phyloP scores from a whole-genome alignment of 2,797 vertebrate species.

The Microchirus variegatus region DNA sequence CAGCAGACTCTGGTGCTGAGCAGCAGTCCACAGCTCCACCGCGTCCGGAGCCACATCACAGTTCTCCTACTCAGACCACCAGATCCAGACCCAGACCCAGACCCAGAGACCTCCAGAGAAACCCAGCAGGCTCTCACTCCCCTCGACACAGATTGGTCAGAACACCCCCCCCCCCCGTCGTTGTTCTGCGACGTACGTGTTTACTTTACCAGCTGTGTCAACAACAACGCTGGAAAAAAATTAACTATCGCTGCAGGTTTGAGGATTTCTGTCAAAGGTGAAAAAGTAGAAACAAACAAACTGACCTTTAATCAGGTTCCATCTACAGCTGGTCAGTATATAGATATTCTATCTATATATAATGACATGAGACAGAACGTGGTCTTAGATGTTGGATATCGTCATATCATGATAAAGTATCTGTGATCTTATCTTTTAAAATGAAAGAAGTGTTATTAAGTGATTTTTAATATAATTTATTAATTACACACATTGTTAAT shows the following conservation, averaged over 20 bases:
- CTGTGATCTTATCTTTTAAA: no score
- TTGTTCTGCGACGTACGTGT: no score
- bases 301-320: not conserved
- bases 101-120: not conserved
- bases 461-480: no score
- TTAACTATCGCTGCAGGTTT: slow-evolving; percentile 58
- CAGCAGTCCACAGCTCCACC: slow-evolving; percentile 57
- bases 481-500: no score
- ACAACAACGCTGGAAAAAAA: slow-evolving; percentile 67
- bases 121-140: slow-evolving; percentile 33
- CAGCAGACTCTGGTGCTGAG: slow-evolving; percentile 28
- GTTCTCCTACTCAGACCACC: slow-evolving; percentile 4
- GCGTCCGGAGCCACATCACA: slow-evolving; percentile 58
- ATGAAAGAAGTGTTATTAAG: no score
- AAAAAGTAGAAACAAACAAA: not conserved
- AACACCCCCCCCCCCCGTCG: not conserved
- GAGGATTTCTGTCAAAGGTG: slow-evolving; percentile 16
- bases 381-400: no score
- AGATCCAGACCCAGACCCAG: not conserved
- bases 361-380: no score
- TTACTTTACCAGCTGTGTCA: slow-evolving; percentile 76
- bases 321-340: no score
- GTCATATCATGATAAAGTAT: no score
- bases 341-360: no score
- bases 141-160: slow-evolving; percentile 52